Conservation (phyloP, 2,113 vertebrate species). For the Dasyurus viverrinus region DNA sequence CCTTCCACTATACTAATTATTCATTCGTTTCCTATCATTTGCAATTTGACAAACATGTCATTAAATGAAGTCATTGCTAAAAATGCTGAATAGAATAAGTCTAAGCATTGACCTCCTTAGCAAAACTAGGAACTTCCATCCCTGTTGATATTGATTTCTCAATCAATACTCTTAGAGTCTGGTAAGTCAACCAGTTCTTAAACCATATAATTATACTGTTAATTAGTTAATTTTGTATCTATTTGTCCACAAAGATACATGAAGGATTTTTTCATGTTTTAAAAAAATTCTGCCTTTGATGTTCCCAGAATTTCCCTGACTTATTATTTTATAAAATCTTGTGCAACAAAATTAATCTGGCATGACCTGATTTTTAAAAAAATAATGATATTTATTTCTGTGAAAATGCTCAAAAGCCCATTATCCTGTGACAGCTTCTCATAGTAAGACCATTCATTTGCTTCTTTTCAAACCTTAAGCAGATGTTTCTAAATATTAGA, state of each 20-base stretch:
- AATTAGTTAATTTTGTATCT: neutral
- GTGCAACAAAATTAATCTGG: neutral
- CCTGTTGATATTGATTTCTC: neutral
- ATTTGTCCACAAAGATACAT: neutral
- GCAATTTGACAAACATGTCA: neutral
- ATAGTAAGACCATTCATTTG: neutral
- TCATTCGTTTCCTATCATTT: neutral
- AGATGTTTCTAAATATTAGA: slow-evolving; percentile 14
- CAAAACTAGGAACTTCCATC: neutral
- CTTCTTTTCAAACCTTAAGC: neutral
- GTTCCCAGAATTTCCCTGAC: neutral
- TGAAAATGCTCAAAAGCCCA: neutral
- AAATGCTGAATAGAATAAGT: neutral
- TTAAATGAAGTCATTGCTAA: neutral
- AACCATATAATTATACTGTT: neutral
- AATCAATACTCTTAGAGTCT: neutral
- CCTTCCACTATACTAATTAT: neutral
- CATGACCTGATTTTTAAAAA: neutral
- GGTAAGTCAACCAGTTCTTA: neutral
- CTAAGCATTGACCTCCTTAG: neutral
- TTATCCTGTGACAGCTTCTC: neutral
- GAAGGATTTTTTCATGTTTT: neutral
- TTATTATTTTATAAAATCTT: neutral
- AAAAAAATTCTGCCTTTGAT: neutral
- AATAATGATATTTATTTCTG: neutral